A percentile compares a stretch with the other conserved stretches of the same genome.
These are phyloP conservation scores for Bambusicola thoracicus DNA, from an alignment of 2,113 vertebrate genomes.

Conservation along the genomic window DNA sequence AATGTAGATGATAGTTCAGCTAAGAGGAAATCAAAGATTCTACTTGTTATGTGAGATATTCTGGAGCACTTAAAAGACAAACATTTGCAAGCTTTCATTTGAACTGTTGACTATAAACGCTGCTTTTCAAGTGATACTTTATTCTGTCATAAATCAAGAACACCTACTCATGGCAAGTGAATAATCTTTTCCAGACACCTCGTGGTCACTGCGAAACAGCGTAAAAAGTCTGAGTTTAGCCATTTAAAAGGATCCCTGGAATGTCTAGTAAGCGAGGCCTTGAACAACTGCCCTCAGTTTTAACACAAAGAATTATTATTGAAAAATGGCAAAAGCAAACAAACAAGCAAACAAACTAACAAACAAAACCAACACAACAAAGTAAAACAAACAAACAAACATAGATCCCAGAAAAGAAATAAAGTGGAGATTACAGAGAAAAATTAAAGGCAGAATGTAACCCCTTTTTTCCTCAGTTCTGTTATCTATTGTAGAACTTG, in stretches of 20 bases:
- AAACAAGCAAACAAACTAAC: accelerated
- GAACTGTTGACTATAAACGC: neutral
- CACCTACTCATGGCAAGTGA: neutral
- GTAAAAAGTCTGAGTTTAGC: neutral
- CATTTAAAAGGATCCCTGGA: neutral
- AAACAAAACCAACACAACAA: neutral
- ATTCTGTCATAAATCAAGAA: neutral
- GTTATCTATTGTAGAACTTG: neutral
- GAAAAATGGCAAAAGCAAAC: neutral
- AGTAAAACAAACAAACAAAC: accelerated
- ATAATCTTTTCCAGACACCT: neutral
- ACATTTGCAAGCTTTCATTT: neutral
- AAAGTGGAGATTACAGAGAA: neutral
- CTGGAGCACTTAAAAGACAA: neutral
- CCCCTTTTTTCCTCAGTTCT: neutral
- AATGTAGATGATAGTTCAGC: neutral
- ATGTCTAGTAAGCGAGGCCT: neutral
- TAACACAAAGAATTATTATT: neutral
- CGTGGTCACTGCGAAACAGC: neutral
- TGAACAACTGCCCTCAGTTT: neutral
- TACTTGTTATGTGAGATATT: neutral
- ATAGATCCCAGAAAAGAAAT: neutral
- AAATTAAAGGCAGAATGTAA: neutral
- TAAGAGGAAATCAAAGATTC: neutral
- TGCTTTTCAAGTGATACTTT: neutral